Evolutionary conservation across 23 tunicate species (phyloP).

Genomic region (Ciona savignyi): DNA sequence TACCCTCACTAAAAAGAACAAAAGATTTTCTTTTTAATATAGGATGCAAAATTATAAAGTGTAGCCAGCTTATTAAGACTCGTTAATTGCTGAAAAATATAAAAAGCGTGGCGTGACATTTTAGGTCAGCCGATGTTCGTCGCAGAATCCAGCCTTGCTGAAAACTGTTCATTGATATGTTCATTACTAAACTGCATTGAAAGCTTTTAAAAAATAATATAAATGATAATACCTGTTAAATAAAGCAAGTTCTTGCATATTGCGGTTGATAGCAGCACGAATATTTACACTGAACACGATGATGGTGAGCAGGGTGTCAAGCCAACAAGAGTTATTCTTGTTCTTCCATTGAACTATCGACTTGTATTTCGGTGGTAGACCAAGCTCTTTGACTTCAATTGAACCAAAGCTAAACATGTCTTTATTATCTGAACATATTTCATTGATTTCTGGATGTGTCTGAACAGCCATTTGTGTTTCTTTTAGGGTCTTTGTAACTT

Average conservation of each 20-base stretch:
- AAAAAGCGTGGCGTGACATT: too few species aligned
- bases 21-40: too few species aligned
- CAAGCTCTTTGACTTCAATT: too few species aligned
- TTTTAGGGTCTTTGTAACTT: not conserved
- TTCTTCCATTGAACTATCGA: not conserved
- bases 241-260: not conserved
- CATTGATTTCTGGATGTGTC: not conserved
- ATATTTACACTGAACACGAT: not conserved
- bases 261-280: not conserved
- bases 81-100: too few species aligned
- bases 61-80: too few species aligned
- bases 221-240: not conserved
- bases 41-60: too few species aligned
- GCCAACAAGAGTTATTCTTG: not conserved
- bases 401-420: not conserved
- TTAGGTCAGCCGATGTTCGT: too few species aligned
- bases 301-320: not conserved
- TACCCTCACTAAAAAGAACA: too few species aligned
- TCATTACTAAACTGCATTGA: too few species aligned
- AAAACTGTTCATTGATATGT: too few species aligned
- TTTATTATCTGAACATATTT: not conserved
- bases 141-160: too few species aligned
- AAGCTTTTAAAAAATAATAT: too few species aligned
- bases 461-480: not conserved
- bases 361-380: not conserved